Evolutionary conservation across 2,888 invertebrate genomes (phyloP).

Genomic region (Thereva nobilitata): DNA sequence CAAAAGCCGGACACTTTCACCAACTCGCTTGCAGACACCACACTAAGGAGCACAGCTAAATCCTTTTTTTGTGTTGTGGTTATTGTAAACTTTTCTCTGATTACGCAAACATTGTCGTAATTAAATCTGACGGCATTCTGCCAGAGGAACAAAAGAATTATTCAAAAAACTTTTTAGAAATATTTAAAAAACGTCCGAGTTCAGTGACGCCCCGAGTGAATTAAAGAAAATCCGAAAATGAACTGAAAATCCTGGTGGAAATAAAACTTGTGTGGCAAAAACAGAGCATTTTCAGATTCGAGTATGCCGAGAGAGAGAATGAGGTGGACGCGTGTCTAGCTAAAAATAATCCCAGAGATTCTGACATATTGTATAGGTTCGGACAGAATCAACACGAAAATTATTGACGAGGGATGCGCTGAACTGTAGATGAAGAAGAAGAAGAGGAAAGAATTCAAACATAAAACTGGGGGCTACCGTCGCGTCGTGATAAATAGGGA

Average conservation of each 20-base stretch:
- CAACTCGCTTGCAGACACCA: no score
- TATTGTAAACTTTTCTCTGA: no score
- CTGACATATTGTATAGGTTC: conserved; percentile 5
- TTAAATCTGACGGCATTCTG: no score
- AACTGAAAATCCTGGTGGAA: conserved; percentile 9
- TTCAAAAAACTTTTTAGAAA: no score
- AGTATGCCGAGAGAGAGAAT: not conserved
- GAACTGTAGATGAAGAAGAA: not conserved
- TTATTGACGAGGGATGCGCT: conserved; percentile 24
- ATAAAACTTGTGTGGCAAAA: not conserved
- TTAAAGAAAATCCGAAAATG: conserved; percentile 12
- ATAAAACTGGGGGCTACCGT: not conserved
- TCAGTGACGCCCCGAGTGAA: not conserved
- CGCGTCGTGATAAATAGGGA: conserved; percentile 6
- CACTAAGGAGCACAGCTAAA: no score
- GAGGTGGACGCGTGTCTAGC: conserved; percentile 18
- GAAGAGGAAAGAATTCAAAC: not conserved
- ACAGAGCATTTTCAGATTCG: conserved; percentile 12
- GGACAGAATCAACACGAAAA: conserved; percentile 20
- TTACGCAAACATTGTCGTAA: no score
- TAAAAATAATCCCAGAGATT: conserved; percentile 24
- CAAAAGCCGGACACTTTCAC: no score
- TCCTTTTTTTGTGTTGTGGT: no score
- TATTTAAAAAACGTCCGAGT: no score
- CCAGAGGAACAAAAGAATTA: no score